A percentile compares a stretch with the other conserved stretches of the same genome.
These are phyloP conservation scores for Diplodus puntazzo DNA, from an alignment of 2,797 vertebrate species.

Conservation along the genomic window DNA sequence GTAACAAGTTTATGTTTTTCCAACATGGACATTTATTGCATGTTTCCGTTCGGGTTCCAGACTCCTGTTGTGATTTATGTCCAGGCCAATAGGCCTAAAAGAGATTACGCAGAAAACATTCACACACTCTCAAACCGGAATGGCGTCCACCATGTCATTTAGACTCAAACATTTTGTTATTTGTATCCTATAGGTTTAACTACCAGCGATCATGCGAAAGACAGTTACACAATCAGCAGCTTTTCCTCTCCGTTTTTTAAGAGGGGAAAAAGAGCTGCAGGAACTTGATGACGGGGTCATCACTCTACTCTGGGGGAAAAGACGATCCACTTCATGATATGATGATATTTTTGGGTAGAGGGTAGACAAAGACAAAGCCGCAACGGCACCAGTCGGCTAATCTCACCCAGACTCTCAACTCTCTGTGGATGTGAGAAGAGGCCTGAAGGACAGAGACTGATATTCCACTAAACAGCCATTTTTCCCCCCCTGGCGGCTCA, in stretches of 20 bases:
- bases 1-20: conserved; percentile 78
- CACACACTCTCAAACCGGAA: conserved; percentile 21
- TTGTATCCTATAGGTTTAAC: conserved; percentile 21
- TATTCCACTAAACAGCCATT: conserved; percentile 65
- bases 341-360: conserved; percentile 55
- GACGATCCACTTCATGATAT: conserved; percentile 65
- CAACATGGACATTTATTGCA: conserved; percentile 62
- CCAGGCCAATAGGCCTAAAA: conserved; percentile 50
- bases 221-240: too few species aligned
- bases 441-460: conserved; percentile 59
- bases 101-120: conserved; percentile 28
- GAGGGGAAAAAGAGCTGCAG: conserved; percentile 21
- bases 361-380: conserved; percentile 70
- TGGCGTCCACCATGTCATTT: conserved; percentile 20
- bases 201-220: conserved; percentile 4
- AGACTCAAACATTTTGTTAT: conserved; percentile 21
- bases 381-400: conserved; percentile 71
- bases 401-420: conserved; percentile 71
- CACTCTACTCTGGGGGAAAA: conserved; percentile 44
- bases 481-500: conserved; percentile 51
- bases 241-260: conserved; percentile 7
- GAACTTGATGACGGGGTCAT: conserved; percentile 56
- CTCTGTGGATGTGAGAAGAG: conserved; percentile 66
- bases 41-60: conserved; percentile 51
- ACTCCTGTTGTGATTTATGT: conserved; percentile 56